phyloP scores from a whole-genome alignment of 2,888 invertebrate species.

The Drosophila colorata region DNA sequence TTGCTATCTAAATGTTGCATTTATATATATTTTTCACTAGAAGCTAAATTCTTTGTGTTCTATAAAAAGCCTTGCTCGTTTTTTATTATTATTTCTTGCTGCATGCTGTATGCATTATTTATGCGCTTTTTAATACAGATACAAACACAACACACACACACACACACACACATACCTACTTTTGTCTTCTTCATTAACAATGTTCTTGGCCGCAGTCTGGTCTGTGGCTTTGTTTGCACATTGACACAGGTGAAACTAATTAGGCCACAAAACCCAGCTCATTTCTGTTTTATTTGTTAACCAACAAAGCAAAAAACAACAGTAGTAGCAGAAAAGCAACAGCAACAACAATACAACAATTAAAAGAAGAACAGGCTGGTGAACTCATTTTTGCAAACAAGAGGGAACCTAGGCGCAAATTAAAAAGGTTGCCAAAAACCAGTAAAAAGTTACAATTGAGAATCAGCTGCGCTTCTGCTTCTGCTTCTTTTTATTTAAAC shows the following conservation, averaged over 20 bases:
- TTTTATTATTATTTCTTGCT: background rate
- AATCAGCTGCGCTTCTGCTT: conserved; percentile 51
- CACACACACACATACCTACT: conserved; percentile 2
- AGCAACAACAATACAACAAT: conserved; percentile 52
- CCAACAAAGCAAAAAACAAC: conserved; percentile 66
- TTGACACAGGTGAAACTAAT: conserved; percentile 81
- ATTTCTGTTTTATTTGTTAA: conserved; percentile 79
- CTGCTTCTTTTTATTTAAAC: conserved; percentile 41
- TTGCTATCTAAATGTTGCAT: conserved; percentile 38
- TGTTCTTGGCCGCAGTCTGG: conserved; percentile 43
- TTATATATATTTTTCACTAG: conserved; percentile 13
- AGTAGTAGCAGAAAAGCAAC: conserved; percentile 5
- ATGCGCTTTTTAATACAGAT: conserved; percentile 30
- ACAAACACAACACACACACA: conserved; percentile 17
- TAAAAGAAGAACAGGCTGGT: conserved; percentile 65
- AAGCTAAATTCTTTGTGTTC: conserved; percentile 25
- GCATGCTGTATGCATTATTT: conserved; percentile 30
- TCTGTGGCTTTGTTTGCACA: conserved; percentile 73
- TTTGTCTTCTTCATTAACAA: conserved; percentile 66
- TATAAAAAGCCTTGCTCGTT: conserved; percentile 12
- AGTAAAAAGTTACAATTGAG: conserved; percentile 16
- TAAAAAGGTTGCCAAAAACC: conserved; percentile 41
- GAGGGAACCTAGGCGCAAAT: conserved; percentile 40
- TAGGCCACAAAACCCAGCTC: conserved; percentile 81
- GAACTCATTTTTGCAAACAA: conserved; percentile 72